Evolutionary conservation across 2,797 vertebrate genomes (phyloP).

Genomic region (Halcyon badia): DNA sequence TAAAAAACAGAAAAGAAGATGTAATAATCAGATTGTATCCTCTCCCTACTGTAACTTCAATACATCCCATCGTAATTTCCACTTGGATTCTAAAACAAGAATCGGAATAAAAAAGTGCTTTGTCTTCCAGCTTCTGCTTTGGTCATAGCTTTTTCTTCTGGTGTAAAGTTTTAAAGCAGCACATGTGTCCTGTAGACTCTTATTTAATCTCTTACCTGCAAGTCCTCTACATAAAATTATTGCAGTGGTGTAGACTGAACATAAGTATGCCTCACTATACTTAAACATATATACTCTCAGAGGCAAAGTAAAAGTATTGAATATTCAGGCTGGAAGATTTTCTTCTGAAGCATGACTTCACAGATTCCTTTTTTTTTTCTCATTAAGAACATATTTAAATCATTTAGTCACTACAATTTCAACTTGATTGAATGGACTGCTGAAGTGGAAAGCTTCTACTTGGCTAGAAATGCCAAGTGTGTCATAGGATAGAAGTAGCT

Average conservation of each 20-base stretch:
- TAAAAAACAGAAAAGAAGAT: neutral
- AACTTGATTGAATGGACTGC: neutral
- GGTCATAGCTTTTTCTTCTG: neutral
- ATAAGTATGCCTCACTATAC: neutral
- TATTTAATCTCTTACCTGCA: neutral
- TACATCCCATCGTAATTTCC: neutral
- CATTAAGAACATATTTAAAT: neutral
- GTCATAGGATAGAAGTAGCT: neutral
- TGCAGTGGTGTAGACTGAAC: neutral
- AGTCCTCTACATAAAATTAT: neutral
- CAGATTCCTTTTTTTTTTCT: neutral
- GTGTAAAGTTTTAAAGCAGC: neutral
- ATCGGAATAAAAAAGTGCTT: neutral
- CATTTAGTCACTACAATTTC: neutral
- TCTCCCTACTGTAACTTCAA: neutral
- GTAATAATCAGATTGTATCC: neutral
- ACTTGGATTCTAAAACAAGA: neutral
- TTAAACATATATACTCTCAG: neutral
- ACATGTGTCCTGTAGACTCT: neutral
- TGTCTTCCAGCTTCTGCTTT: neutral
- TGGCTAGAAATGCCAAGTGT: neutral
- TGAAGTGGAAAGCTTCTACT: constrained; percentile 22
- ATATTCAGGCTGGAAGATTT: neutral
- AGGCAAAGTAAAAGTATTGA: neutral
- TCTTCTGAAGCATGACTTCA: neutral